Evolutionary conservation across 2,888 invertebrate species (phyloP).

Genomic region (Alcis repandata): DNA sequence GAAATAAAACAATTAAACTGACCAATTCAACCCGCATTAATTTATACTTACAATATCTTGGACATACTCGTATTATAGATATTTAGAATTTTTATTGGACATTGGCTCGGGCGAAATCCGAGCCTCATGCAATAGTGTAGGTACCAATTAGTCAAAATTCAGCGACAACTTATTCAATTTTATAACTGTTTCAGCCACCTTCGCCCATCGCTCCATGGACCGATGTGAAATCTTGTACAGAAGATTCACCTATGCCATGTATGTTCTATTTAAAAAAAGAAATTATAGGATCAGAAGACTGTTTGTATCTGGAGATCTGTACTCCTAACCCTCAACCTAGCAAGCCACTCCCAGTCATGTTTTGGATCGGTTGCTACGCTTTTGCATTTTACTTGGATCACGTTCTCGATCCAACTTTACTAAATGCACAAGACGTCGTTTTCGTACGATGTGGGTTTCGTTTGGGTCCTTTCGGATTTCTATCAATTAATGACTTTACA

Average conservation of each 20-base stretch:
- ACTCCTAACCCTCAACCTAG: constrained; percentile 66
- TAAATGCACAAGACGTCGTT: constrained; percentile 70
- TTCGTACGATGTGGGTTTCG: constrained; percentile 79
- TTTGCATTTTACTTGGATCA: constrained; percentile 65
- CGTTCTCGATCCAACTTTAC: constrained; percentile 69
- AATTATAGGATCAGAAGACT: constrained; percentile 73
- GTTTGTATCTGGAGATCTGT: constrained; percentile 76
- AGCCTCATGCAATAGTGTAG: too few species aligned
- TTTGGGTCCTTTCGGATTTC: constrained; percentile 80
- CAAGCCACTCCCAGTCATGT: constrained; percentile 80
- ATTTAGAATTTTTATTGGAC: too few species aligned
- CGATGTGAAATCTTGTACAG: constrained; percentile 67
- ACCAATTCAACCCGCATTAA: too few species aligned
- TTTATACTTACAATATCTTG: too few species aligned
- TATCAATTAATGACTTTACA: constrained; percentile 73
- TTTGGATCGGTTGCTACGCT: constrained; percentile 79
- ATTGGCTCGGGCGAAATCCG: too few species aligned
- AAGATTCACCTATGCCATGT: constrained; percentile 57
- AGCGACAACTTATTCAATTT: too few species aligned
- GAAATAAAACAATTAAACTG: too few species aligned
- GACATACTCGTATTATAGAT: too few species aligned
- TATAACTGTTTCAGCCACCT: constrained; percentile 69
- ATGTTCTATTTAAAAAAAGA: background rate
- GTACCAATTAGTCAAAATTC: too few species aligned
- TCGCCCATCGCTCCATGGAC: constrained; percentile 64